These are phyloP conservation scores for Chironomus tepperi DNA, from an alignment of 1,140 invertebrate species.

Conservation along the genomic window DNA sequence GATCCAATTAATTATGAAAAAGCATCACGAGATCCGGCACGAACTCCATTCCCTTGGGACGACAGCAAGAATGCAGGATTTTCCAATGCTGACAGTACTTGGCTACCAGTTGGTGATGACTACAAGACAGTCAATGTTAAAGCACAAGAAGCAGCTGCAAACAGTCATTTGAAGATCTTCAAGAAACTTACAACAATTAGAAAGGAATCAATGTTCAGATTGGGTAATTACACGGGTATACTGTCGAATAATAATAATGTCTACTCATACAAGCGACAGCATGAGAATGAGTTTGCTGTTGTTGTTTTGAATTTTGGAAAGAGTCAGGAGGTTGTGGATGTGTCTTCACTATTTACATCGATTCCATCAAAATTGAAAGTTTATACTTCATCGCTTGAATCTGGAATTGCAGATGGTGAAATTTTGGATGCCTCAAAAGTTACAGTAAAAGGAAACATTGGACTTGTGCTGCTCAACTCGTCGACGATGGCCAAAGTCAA, in stretches of 20 bases:
- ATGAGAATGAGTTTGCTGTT: slow-evolving; percentile 35
- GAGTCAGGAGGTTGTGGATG: slow-evolving; percentile 30
- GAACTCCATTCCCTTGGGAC: slow-evolving; percentile 74
- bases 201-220: not conserved
- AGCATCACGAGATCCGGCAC: slow-evolving; percentile 53
- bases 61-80: slow-evolving; percentile 55
- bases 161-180: slow-evolving; percentile 43
- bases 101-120: slow-evolving; percentile 54
- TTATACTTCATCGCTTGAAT: not conserved
- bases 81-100: slow-evolving; percentile 47
- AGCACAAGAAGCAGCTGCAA: slow-evolving; percentile 32
- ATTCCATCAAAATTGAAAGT: not conserved
- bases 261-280: slow-evolving; percentile 41
- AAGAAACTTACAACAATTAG: slow-evolving; percentile 22
- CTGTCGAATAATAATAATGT: slow-evolving; percentile 33
- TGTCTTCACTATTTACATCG: slow-evolving; percentile 26
- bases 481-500: too few relatives aligned
- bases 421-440: too few relatives aligned
- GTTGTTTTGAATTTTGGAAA: slow-evolving; percentile 41
- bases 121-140: slow-evolving; percentile 49
- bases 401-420: not conserved
- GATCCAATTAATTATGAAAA: slow-evolving; percentile 37
- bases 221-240: slow-evolving; percentile 34
- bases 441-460: too few relatives aligned
- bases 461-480: too few relatives aligned